Evolutionary conservation across 1,140 invertebrate genomes (phyloP).

Genomic region (Achroia grisella): DNA sequence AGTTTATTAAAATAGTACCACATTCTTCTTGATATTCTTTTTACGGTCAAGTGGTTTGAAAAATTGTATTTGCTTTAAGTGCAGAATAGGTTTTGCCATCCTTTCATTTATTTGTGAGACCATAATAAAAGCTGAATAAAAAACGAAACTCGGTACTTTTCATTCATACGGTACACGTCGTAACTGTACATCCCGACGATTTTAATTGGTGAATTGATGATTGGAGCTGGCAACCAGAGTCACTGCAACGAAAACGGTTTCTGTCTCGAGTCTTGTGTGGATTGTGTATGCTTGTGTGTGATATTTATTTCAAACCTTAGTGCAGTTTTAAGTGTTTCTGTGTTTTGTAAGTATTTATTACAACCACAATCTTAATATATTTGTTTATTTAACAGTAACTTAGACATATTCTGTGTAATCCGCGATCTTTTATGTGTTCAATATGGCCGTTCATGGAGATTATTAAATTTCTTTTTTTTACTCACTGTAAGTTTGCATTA

Average conservation of each 20-base stretch:
- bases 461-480: conserved; percentile 28
- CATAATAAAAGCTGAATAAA: conserved; percentile 44
- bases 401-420: not conserved
- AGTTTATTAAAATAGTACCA: no score
- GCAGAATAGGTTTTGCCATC: no score
- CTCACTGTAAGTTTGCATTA: not conserved
- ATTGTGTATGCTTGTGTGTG: conserved; percentile 61
- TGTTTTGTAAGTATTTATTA: conserved; percentile 1
- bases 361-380: not conserved
- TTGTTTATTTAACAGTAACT: not conserved
- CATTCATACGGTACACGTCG: no score
- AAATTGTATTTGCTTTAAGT: no score
- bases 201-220: conserved; percentile 27
- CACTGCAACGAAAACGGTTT: conserved; percentile 66
- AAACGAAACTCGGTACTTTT: conserved; percentile 54
- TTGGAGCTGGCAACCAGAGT: conserved; percentile 35
- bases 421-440: conserved; percentile 28
- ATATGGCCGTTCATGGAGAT: conserved; percentile 66
- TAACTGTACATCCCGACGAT: no score
- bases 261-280: conserved; percentile 63
- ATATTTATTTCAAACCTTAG: conserved; percentile 47
- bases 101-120: no score
- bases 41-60: no score
- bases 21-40: no score
- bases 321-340: conserved; percentile 50